These are phyloP conservation scores for Embidobia sp. DNA, from an alignment of 2,888 invertebrate species.

Conservation along the genomic window DNA sequence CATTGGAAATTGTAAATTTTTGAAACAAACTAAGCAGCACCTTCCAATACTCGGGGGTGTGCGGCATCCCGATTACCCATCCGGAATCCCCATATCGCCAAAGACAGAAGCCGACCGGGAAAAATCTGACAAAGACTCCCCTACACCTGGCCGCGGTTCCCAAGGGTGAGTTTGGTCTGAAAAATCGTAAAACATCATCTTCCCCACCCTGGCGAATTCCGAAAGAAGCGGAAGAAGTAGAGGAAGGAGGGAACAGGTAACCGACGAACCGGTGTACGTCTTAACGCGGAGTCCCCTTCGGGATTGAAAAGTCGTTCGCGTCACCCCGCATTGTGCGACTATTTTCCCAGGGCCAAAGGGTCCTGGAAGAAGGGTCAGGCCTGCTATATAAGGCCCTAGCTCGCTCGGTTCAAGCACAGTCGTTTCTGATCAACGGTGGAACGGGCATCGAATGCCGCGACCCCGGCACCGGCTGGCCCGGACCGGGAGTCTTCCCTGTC, in stretches of 20 bases:
- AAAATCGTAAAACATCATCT: conserved; percentile 50
- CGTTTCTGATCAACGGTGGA: conserved; percentile 69
- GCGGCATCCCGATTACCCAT: neutral
- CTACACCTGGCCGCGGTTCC: conserved; percentile 69
- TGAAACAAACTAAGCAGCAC: too few species aligned
- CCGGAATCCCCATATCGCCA: too few species aligned
- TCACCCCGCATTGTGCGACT: conserved; percentile 65
- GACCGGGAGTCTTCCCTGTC: too few species aligned
- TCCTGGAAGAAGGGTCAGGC: conserved; percentile 53
- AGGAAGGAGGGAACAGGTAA: conserved; percentile 65
- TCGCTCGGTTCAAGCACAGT: conserved; percentile 68
- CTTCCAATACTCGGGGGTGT: too few species aligned
- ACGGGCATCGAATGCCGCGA: conserved; percentile 65
- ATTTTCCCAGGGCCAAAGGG: conserved; percentile 75
- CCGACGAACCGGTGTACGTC: conserved; percentile 47
- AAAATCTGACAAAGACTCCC: conserved; percentile 46
- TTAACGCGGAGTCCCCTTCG: conserved; percentile 30
- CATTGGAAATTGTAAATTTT: too few species aligned
- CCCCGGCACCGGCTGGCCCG: conserved; percentile 71
- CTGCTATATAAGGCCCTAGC: conserved; percentile 72
- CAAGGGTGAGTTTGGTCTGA: conserved; percentile 63
- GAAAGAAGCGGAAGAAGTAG: conserved; percentile 52
- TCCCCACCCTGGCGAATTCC: conserved; percentile 2
- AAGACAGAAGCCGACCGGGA: neutral
- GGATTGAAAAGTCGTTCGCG: conserved; percentile 37